Percentiles rank a stretch among this genome's conserved stretches.
These are phyloP conservation scores for Etheostoma cragini DNA, from an alignment of 2,113 vertebrate species.

Conservation along the genomic window DNA sequence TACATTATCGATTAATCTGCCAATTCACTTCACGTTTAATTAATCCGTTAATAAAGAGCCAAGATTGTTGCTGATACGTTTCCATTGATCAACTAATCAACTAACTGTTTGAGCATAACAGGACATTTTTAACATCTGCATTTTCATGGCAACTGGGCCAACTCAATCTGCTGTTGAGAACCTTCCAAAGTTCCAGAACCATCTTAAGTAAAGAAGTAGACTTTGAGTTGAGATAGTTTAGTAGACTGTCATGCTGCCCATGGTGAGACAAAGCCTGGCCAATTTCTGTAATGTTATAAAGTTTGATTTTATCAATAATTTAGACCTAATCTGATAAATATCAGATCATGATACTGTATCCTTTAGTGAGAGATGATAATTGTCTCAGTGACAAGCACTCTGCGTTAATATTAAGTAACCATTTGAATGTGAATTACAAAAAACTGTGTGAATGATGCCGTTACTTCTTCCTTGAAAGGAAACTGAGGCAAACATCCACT, in stretches of 20 bases:
- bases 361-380: neutral
- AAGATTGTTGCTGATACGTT: neutral
- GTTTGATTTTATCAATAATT: neutral
- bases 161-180: neutral
- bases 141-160: neutral
- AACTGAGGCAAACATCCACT: slow-evolving; percentile 53
- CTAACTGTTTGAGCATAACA: neutral
- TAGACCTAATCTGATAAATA: neutral
- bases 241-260: neutral
- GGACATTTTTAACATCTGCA: neutral
- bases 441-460: neutral
- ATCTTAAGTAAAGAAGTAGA: neutral
- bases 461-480: slow-evolving; percentile 15
- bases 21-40: neutral
- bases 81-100: neutral
- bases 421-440: neutral
- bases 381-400: neutral
- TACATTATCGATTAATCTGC: neutral
- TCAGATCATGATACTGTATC: neutral
- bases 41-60: neutral
- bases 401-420: neutral
- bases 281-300: neutral
- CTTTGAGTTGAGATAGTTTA: neutral
- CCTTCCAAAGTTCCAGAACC: slow-evolving; percentile 7
- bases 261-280: neutral